These are phyloP conservation scores for Puffinus mauretanicus DNA, from an alignment of 2,113 vertebrate species.

Conservation along the genomic window DNA sequence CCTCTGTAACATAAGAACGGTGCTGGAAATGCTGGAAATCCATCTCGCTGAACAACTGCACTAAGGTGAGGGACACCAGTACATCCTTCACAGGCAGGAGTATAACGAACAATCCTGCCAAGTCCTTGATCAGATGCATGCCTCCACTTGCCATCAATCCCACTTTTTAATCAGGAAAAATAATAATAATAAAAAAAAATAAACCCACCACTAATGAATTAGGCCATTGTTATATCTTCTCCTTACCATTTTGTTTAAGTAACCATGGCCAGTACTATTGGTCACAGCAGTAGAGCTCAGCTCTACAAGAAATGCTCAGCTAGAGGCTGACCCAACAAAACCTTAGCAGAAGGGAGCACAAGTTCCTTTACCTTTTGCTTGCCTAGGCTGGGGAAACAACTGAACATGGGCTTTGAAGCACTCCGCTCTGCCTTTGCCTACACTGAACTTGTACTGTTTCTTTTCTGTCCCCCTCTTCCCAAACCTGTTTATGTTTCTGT, in stretches of 20 bases:
- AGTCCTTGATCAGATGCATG: background rate
- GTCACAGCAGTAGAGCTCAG: background rate
- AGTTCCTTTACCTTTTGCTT: background rate
- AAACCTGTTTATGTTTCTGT: background rate
- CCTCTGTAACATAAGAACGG: accelerated
- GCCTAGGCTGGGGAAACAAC: background rate
- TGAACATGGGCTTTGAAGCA: background rate
- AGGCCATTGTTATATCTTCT: background rate
- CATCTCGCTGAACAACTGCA: background rate
- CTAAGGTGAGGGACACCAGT: background rate
- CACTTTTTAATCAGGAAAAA: background rate
- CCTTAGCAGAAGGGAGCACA: background rate
- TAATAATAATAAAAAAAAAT: background rate
- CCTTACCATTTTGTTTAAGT: background rate
- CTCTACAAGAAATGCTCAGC: background rate
- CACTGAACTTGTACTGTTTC: background rate
- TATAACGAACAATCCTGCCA: background rate
- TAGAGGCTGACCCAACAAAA: background rate
- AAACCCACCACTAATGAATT: background rate
- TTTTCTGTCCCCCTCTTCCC: background rate
- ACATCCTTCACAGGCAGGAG: background rate
- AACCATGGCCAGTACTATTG: accelerated
- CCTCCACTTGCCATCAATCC: background rate
- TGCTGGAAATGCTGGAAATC: background rate
- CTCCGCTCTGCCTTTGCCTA: background rate